Percentiles rank a stretch among this genome's conserved stretches.
These are phyloP conservation scores for Catharus fuscescens DNA, from an alignment of 2,113 vertebrate species.

Conservation along the genomic window DNA sequence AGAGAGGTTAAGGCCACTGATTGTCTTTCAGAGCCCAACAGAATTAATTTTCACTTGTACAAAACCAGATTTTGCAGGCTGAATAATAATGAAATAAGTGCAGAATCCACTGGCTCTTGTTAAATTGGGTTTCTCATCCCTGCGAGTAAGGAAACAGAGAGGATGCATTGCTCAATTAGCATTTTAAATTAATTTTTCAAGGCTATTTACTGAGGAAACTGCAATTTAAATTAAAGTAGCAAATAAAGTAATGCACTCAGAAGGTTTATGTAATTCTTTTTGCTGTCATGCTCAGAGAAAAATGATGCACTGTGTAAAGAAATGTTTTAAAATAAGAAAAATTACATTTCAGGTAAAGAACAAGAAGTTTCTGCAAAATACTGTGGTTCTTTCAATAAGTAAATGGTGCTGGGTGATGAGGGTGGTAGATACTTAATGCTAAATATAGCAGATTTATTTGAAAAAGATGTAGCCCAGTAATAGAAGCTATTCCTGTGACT, in stretches of 20 bases:
- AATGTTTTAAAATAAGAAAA: slow-evolving; percentile 20
- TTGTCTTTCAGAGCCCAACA: slow-evolving; percentile 47
- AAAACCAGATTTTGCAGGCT: neutral
- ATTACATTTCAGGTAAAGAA: slow-evolving; percentile 7
- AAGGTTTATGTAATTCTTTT: slow-evolving; percentile 30
- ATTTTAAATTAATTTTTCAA: slow-evolving; percentile 64
- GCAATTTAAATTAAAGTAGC: slow-evolving; percentile 73
- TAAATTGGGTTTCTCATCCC: slow-evolving; percentile 36
- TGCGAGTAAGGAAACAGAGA: slow-evolving; percentile 40
- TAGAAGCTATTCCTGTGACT: neutral
- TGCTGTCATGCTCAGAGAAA: slow-evolving; percentile 6
- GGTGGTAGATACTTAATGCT: neutral
- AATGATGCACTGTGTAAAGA: neutral
- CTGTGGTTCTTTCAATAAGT: neutral
- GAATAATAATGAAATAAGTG: slow-evolving; percentile 61
- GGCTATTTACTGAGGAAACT: slow-evolving; percentile 67
- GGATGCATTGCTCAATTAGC: slow-evolving; percentile 45
- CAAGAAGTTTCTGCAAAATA: neutral
- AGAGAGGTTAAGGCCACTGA: slow-evolving; percentile 44
- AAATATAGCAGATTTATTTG: neutral
- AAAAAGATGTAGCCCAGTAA: slow-evolving; percentile 4
- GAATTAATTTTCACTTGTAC: slow-evolving; percentile 63
- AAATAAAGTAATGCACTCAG: slow-evolving; percentile 57
- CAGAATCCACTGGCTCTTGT: neutral
- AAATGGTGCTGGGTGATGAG: neutral